Evolutionary conservation across 2,113 vertebrate species (phyloP), one percentile per base, ranked within the genome.

Genomic region (Phalacrocorax brasilianus): DNA sequence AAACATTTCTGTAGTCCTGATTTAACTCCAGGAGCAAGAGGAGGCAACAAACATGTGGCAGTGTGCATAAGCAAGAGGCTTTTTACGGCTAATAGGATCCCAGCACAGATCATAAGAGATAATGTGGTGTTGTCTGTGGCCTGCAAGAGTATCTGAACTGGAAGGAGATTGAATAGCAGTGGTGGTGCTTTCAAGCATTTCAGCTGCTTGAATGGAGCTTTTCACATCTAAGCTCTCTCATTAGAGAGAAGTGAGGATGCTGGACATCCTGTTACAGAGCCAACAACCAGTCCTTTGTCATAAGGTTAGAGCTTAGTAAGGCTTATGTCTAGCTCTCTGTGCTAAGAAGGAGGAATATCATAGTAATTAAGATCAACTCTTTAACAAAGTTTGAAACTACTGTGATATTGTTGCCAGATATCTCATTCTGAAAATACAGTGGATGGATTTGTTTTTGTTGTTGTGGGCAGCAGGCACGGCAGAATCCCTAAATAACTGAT

Each of bases 401-500:
- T 58, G 38, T 23, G 4, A 20, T 88, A 15, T 21, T 44, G 56
- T 17, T 74, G 91, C 47, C 32, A 59, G 47, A 63, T 13, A 77
- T n/a, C 61, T 91, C 16, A 5, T 75, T 84, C 86, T 95, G 86
- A 38, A 81, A 89, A 86, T 47, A 77, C 32, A 63, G 80, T 11
- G 61, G 40, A 50, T 1, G 20, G 5, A 8, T 52, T 91, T 66
- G 78, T 33, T 87, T 35, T 67, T 84, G 58, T 82, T 94, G 76
- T 71, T 97, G 88, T 82, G 85, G 87, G 87, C 74, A 93, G 77
- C 74, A 89, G 44, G 78, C 78, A 59, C 1, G 40, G 58, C 78
- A 63, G 78, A 59, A 90, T 85, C 88, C 66, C 88, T 89, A 78
- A 89, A 93, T 85, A 91, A 87, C 77, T 67, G 52, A 42, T 67